Base-by-base conservation (phyloP, 2,797 vertebrate genomes). In the Trichosurus vulpecula region DNA sequence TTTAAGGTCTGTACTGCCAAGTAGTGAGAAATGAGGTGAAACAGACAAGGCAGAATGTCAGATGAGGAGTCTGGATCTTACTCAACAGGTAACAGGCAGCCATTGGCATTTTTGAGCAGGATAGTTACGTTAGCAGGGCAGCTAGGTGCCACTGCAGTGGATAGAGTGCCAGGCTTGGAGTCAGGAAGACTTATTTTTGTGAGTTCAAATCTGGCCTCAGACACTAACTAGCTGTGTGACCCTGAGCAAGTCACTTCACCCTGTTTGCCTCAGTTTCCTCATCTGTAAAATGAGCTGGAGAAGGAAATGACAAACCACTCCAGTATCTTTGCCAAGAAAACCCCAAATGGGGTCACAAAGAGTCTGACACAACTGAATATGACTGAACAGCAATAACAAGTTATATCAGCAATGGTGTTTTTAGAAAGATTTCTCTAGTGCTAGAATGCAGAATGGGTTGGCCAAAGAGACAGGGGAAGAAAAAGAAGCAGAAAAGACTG, bases 401-500 rank as follows among this genome's bases (percentile, higher is more conserved):
- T 74, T 74, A 74, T n/a, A 87, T 47, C 25, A 87, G 41, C 41
- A 87, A 47, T 35, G 5, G 19, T 87, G 19, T 66, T 94, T 96
- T 41, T 90, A 54, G 22, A 92, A 96, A 95, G 93, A 16, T 57
- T 92, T 93, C 90, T 58, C 91, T 92, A 54, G 47, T 95, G 29
- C 91, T 96, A 90, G 52, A 56, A 54, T 92, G n/a, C 47, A 96
- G 93, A 66, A 58, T 27, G 27, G 54, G 94, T 94, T 95, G 92
- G 94, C 95, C 74, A 93, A 41, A 92, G 47, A 95, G 54, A 95
- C 74, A 92, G 2, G 90, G 81, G 61, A 96, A 95, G 58, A 61
- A 35, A 10, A 14, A 61, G 58, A 61, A 61, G 29, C n/a, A 74
- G 66, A 74, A 74, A 74, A 91, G 90, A 61, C 90, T 89, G 81